Base-by-base conservation (phyloP, 2,797 vertebrate species). In the Limnodromus scolopaceus region DNA sequence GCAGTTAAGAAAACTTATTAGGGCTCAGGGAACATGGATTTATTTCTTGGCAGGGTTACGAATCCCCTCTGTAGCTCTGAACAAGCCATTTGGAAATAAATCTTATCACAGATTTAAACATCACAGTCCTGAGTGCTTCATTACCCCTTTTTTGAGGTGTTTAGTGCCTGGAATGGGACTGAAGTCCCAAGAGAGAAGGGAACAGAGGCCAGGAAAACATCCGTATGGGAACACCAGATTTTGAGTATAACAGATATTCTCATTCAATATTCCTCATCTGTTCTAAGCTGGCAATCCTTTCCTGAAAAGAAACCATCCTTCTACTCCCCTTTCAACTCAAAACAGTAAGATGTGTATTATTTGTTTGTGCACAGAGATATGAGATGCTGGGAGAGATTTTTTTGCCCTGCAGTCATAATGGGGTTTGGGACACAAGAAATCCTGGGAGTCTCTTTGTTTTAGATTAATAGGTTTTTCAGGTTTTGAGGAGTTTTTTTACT, bases 41-140 rank as follows among this genome's bases (percentile, higher is more conserved):
- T 95, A 91, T 92, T 84, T 90, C 58, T 61, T 95, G 84, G 84
- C 88, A 90, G 68, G 54, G 36, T 72, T 84, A 93, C 60, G 76
- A 69, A 89, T 70, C 55, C 84, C 55, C 36, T 89, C 92, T 90
- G 69, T 84, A 95, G 72, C 90, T 86, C 72, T 85, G 87, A 94
- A 81, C 57, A 72, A 95, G 32, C 41, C 41, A 27, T 63, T 89
- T 81, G 79, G 76, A 96, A 91, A 94, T 87, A 84, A 84, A 90
- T 96, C 69, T 85, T 83, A 41, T 24, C 65, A 36, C 0, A 19
- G 69, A 81, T 65, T 94, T 80, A 92, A 95, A 71, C 64, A 83
- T 81, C 76, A 38, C 38, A 13, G 45, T 71, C 85, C 93, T 89
- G 83, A 95, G 57, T 6, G 6, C 64, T 95, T 90, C 92, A 84